These are phyloP conservation scores for Tinamus guttatus DNA, from an alignment of 2,113 vertebrate species.

Conservation along the genomic window DNA sequence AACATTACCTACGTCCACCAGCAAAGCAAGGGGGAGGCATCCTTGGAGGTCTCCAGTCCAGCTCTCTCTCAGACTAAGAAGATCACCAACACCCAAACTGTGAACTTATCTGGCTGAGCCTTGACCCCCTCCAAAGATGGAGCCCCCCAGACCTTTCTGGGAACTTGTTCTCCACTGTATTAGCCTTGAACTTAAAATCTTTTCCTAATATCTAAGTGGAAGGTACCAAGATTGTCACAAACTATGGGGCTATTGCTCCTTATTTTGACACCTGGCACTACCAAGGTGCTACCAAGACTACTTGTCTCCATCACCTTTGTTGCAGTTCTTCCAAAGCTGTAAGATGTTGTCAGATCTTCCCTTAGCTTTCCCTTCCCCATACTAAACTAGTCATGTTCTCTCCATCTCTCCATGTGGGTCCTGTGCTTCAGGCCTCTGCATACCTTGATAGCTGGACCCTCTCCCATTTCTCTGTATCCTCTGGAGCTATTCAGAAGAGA, in stretches of 20 bases:
- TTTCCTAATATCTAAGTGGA: neutral
- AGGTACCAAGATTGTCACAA: neutral
- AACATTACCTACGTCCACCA: fast-evolving
- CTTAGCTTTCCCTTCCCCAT: neutral
- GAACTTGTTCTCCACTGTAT: neutral
- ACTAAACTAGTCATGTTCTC: neutral
- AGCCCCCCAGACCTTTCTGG: neutral
- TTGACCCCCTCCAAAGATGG: fast-evolving
- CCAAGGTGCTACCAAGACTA: neutral
- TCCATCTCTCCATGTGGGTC: fast-evolving
- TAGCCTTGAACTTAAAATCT: neutral
- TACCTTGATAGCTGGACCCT: neutral
- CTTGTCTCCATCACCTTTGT: neutral
- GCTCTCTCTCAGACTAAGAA: neutral
- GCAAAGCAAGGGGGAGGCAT: neutral
- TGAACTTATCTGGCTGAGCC: neutral
- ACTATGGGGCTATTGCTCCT: neutral
- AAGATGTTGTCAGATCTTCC: neutral
- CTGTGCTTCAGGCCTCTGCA: neutral
- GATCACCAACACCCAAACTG: fast-evolving
- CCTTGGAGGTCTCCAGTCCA: neutral
- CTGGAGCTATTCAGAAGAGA: neutral
- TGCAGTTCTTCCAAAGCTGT: neutral
- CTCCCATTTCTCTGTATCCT: neutral
- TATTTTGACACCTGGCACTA: neutral